A percentile compares a stretch with the other conserved stretches of the same genome.
Conservation (phyloP, 2,113 vertebrate species). For the Clarias batrachus region DNA sequence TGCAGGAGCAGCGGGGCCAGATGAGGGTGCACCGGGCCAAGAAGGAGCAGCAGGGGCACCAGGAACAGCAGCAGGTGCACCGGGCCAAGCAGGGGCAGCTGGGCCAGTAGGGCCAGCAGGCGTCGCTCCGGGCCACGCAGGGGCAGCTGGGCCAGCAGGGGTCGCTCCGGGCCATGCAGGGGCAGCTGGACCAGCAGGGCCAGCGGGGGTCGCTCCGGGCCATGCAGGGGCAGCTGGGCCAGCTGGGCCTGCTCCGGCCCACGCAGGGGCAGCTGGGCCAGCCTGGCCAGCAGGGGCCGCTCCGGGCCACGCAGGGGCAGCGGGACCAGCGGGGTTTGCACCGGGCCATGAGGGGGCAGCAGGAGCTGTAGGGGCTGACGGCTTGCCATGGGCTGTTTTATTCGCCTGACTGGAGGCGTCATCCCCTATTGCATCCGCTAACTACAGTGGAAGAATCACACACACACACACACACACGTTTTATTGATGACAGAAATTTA, state of each 20-base stretch:
- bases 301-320: slow-evolving; percentile 62
- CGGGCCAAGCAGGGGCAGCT: slow-evolving; percentile 31
- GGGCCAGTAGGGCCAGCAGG: slow-evolving; percentile 62
- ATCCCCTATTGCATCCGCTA: slow-evolving; percentile 73
- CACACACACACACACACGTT: not conserved
- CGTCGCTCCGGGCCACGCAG: slow-evolving; percentile 68
- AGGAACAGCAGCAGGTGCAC: not conserved
- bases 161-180: slow-evolving; percentile 61
- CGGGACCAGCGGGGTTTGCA: not conserved
- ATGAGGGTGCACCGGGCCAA: slow-evolving; percentile 72
- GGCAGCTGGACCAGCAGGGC: slow-evolving; percentile 56
- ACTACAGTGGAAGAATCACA: slow-evolving; percentile 54
- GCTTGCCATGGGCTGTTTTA: slow-evolving; percentile 66
- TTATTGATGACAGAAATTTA: not conserved
- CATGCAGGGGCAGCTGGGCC: slow-evolving; percentile 47
- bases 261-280: slow-evolving; percentile 34
- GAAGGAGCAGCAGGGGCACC: not conserved
- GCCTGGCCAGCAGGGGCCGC: slow-evolving; percentile 55
- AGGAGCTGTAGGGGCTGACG: slow-evolving; percentile 58
- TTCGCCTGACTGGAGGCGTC: slow-evolving; percentile 60
- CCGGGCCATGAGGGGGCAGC: slow-evolving; percentile 31
- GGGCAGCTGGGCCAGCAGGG: not conserved
- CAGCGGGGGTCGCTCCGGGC: slow-evolving; percentile 66
- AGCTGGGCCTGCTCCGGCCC: slow-evolving; percentile 61
- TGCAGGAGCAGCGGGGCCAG: slow-evolving; percentile 68